Percentiles rank a stretch among this genome's conserved stretches.
phyloP scores from a whole-genome alignment of 1,140 invertebrate species.

The Pogonognathellus flavescens region DNA sequence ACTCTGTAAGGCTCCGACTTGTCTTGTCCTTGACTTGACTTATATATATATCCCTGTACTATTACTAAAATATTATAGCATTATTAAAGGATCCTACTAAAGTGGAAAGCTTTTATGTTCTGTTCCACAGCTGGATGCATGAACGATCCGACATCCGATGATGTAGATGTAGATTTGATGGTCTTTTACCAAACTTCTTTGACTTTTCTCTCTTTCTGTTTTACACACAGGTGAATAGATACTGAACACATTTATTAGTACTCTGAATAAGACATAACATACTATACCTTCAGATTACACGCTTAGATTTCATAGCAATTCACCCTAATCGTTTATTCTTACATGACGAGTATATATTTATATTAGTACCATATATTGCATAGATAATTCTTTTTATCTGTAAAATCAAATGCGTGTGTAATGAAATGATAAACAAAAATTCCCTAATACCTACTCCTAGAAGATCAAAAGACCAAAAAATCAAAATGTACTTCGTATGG shows the following conservation, averaged over 20 bases:
- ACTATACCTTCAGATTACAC: too few species aligned
- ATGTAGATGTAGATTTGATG: constrained; percentile 42
- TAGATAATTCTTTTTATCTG: too few species aligned
- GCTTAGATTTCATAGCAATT: too few species aligned
- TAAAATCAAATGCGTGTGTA: too few species aligned
- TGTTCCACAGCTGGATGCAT: constrained; percentile 55
- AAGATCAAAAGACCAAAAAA: too few species aligned
- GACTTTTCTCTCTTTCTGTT: not conserved
- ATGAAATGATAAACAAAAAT: too few species aligned
- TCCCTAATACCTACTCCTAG: too few species aligned
- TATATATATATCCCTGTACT: not conserved
- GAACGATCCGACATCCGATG: constrained; percentile 41
- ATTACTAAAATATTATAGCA: not conserved
- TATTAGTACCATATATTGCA: too few species aligned
- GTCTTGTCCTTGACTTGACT: constrained; percentile 48
- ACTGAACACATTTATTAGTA: not conserved
- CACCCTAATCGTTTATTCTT: too few species aligned
- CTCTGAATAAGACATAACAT: not conserved
- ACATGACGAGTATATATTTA: too few species aligned
- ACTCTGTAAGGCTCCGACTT: not conserved
- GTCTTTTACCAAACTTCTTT: constrained; percentile 28
- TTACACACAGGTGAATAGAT: not conserved
- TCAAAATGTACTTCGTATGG: too few species aligned
- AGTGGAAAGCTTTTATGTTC: constrained; percentile 50
- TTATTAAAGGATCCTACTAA: not conserved